Evolutionary conservation across 37 sponge, comb jelly and placozoan genomes (phyloP), one percentile per base, ranked within the genome.

Genomic region (Ephydatia muelleri): DNA sequence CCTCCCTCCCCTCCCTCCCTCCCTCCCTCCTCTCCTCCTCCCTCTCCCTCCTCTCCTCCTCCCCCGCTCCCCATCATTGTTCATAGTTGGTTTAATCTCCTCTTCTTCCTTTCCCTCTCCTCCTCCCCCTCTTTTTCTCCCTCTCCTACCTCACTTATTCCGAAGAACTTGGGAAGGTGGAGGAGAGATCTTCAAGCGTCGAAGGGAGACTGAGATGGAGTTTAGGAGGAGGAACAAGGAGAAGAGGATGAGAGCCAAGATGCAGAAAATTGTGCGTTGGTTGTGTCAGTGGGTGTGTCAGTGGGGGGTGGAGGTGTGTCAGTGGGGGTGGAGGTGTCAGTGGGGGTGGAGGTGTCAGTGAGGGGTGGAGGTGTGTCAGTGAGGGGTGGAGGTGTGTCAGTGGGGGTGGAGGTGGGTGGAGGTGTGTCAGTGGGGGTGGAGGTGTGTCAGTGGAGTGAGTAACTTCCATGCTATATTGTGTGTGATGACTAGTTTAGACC

Each of bases 101-200:
- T 49, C 27, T 25, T 11, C 68, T 81, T 77, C 49, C 47, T 76
- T 26, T 19, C 72, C 65, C 33, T 64, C 78, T 39, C 78, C 39
- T 29, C 30, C 70, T 8, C 11, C 30, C 70, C 70, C 70, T 8
- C 11, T 69, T 29, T 8, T 29, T 69, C 11, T 11, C 70, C 70
- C 70, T 29, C 30, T 11, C 70, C n/a, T n/a, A 22, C n/a, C 6
- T 69, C 27, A 47, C 14, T 40, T 68, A 33, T 12, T 74, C 32
- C 37, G 38, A 65, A 87, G 87, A 87, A 40, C 82, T 87, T 22
- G 87, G 87, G n/a, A 80, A 75, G 26, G 87, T 87, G 43, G 81
- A 87, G 49, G 81, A 23, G 87, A 87, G 69, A 87, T 90, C 3
- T 97, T 97, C 92, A 94, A 93, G 80, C 86, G 64, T 28, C 84